These are phyloP conservation scores for Telenomus remus DNA, from an alignment of 1,140 invertebrate genomes.

Conservation along the genomic window DNA sequence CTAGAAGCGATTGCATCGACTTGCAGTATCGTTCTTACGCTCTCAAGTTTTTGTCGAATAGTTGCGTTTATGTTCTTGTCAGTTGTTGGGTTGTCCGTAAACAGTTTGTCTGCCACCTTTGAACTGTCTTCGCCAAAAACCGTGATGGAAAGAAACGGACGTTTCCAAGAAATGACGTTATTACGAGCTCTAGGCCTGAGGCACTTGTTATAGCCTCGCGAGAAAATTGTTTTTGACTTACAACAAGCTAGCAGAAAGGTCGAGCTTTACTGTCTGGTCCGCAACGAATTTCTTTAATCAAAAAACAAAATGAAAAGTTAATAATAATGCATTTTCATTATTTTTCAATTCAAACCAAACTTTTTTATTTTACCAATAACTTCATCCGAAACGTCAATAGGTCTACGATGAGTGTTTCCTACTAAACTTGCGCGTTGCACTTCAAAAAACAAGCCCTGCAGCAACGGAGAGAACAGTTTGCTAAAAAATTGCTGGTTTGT, in stretches of 20 bases:
- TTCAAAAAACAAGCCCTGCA: constrained; percentile 81
- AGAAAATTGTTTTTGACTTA: constrained; percentile 84
- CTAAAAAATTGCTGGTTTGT: constrained; percentile 77
- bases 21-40: constrained; percentile 83
- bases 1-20: constrained; percentile 88
- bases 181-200: constrained; percentile 87
- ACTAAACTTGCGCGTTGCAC: constrained; percentile 84
- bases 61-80: constrained; percentile 79
- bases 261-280: constrained; percentile 77
- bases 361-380: constrained; percentile 74
- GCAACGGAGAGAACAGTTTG: constrained; percentile 82
- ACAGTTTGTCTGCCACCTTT: constrained; percentile 82
- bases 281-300: constrained; percentile 78
- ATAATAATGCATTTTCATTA: no score
- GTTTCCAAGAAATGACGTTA: constrained; percentile 90
- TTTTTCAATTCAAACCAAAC: no score
- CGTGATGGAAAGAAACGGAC: constrained; percentile 91
- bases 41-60: constrained; percentile 83
- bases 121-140: constrained; percentile 95
- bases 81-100: constrained; percentile 76
- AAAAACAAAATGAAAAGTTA: neutral
- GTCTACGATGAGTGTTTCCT: constrained; percentile 82
- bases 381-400: constrained; percentile 80
- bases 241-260: constrained; percentile 87
- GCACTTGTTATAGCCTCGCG: constrained; percentile 83